Conservation (phyloP, 2,888 invertebrate species). For the Pheosia tremula region DNA sequence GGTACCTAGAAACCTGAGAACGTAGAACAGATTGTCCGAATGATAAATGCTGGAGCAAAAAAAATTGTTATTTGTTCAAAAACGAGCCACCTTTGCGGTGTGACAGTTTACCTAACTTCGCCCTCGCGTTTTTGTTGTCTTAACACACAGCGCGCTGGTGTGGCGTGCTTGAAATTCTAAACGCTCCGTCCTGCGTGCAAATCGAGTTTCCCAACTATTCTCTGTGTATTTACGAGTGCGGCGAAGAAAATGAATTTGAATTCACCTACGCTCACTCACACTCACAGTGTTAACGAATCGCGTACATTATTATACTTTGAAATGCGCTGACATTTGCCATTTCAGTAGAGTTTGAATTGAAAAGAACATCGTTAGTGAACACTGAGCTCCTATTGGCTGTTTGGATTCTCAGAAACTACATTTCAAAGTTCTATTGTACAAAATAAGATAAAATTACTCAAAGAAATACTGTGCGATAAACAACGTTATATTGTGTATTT, state of each 20-base stretch:
- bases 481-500: neutral
- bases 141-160: constrained; percentile 33
- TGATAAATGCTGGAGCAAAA: constrained; percentile 19
- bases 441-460: neutral
- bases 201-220: constrained; percentile 49
- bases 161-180: constrained; percentile 51
- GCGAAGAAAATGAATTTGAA: constrained; percentile 28
- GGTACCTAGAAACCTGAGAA: constrained; percentile 17
- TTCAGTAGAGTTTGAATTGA: neutral
- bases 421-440: neutral
- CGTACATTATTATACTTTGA: neutral
- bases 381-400: neutral
- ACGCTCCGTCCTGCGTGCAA: constrained; percentile 42
- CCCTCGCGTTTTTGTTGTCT: constrained; percentile 40
- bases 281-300: constrained; percentile 3
- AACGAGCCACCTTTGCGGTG: constrained; percentile 21
- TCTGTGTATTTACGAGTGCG: constrained; percentile 35
- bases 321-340: neutral
- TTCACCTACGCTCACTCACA: constrained; percentile 11
- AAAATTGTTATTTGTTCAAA: constrained; percentile 34
- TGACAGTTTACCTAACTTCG: constrained; percentile 35
- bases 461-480: neutral
- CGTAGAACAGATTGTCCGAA: constrained; percentile 1
- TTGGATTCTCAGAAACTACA: neutral
- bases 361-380: neutral